Conservation (phyloP, 2,797 vertebrate genomes). For the Liasis olivaceus region DNA sequence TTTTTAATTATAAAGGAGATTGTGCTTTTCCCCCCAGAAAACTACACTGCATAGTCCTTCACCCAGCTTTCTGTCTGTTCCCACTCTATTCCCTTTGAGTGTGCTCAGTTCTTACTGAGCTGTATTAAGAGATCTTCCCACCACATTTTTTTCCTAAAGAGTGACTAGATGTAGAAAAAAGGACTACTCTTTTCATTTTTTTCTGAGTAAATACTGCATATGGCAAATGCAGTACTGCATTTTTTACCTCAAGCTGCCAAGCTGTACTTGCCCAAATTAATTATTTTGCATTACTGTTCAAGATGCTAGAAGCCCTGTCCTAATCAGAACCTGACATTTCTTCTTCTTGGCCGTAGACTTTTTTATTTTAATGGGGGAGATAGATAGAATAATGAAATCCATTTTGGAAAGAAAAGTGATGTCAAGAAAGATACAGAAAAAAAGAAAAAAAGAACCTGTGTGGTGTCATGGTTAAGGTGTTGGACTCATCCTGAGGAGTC, state of each 20-base stretch:
- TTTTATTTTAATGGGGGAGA: not conserved
- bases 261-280: not conserved
- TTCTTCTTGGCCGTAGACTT: not conserved
- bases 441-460: too few relatives aligned
- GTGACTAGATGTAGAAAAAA: not conserved
- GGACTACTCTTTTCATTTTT: not conserved
- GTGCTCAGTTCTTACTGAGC: not conserved
- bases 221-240: not conserved
- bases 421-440: not conserved
- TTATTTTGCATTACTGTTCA: not conserved
- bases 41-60: not conserved
- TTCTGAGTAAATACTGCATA: not conserved
- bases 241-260: not conserved
- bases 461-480: too few relatives aligned
- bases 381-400: too few relatives aligned
- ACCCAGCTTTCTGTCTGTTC: not conserved
- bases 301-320: not conserved
- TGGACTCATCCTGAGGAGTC: too few relatives aligned
- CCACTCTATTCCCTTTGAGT: not conserved
- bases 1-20: not conserved
- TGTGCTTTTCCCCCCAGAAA: not conserved
- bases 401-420: slow-evolving; percentile 12
- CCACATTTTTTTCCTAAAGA: not conserved
- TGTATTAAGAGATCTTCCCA: not conserved
- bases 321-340: too few relatives aligned